Evolutionary conservation across 2,888 invertebrate genomes (phyloP), one percentile per base, ranked within the genome.

Genomic region (Lasius platythorax): DNA sequence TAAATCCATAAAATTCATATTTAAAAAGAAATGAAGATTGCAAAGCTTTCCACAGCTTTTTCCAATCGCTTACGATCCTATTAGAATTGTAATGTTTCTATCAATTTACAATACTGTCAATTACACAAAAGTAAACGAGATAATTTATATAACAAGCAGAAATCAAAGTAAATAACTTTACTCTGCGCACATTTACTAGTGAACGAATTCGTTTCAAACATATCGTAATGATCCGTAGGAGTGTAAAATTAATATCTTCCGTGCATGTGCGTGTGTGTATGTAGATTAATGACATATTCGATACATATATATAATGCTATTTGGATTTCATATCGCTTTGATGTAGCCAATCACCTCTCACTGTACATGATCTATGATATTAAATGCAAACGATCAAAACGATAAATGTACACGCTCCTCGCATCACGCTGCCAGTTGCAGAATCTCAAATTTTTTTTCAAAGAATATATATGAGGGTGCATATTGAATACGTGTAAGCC

Each of bases 241-340:
- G 43, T 68, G 46, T 33, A 9, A 12, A 30, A 70, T 79, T 70
- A 40, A 79, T 37, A 23, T 18, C n/a, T 30, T 3, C n/a, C n/a
- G 2, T 46, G 43, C n/a, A 12, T n/a, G 5, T 28, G 9, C 6
- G 15, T 12, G 18, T 15, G 58, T 33, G 15, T 70, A 15, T 12
- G 23, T 18, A 37, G 23, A 73, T 79, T 79, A n/a, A 18, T 33
- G 61, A 73, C 72, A 72, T 28, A 18, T 56, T 46, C 46, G 74
- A 73, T 30, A 70, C 33, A 11, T 33, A 6, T 37, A 37, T 37
- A 5, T 37, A 37, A 37, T 33, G 74, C 37, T 37, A 46, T 79
- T 72, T 58, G 43, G 43, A 72, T 79, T 79, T 61, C 79, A 73
- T 50, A 73, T 40, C 37, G 73, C 79, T 79, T 79, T 79, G 79